Evolutionary conservation across 2,888 invertebrate genomes (phyloP).

Genomic region (Drosophila dives): DNA sequence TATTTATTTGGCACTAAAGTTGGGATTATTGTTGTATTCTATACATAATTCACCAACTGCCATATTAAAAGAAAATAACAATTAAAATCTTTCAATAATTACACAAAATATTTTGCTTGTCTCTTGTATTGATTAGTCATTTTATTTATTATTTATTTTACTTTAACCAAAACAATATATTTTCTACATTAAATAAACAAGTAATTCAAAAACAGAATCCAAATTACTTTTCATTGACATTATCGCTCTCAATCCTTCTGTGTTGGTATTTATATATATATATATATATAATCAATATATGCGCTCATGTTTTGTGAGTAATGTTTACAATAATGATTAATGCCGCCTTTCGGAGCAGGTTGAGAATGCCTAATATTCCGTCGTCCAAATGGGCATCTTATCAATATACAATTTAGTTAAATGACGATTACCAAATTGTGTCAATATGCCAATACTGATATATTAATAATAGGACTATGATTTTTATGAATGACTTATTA

Average conservation of each 20-base stretch:
- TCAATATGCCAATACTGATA: constrained; percentile 26
- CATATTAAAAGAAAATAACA: not conserved
- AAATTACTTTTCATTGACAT: constrained; percentile 1
- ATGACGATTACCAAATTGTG: constrained; percentile 37
- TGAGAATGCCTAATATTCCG: not conserved
- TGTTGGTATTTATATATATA: not conserved
- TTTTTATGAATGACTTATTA: not conserved
- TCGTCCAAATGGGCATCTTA: constrained; percentile 32
- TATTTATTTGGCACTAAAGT: not conserved
- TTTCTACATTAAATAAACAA: not conserved
- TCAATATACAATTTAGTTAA: constrained; percentile 15
- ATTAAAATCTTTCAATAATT: not conserved
- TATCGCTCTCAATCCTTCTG: constrained; percentile 11
- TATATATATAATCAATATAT: not conserved
- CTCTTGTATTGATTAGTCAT: too few species aligned
- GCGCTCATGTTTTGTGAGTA: not conserved
- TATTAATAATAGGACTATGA: not conserved
- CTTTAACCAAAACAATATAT: not conserved
- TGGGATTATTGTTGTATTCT: not conserved
- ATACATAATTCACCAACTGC: too few species aligned
- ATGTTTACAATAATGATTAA: constrained; percentile 25
- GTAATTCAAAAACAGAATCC: too few species aligned
- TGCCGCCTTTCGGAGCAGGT: constrained; percentile 17
- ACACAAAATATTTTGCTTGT: not conserved
- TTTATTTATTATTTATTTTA: too few species aligned